A percentile compares a stretch with the other conserved stretches of the same genome.
Conservation (phyloP, 2,888 invertebrate genomes). For the Liopterus haemorrhoidalis region DNA sequence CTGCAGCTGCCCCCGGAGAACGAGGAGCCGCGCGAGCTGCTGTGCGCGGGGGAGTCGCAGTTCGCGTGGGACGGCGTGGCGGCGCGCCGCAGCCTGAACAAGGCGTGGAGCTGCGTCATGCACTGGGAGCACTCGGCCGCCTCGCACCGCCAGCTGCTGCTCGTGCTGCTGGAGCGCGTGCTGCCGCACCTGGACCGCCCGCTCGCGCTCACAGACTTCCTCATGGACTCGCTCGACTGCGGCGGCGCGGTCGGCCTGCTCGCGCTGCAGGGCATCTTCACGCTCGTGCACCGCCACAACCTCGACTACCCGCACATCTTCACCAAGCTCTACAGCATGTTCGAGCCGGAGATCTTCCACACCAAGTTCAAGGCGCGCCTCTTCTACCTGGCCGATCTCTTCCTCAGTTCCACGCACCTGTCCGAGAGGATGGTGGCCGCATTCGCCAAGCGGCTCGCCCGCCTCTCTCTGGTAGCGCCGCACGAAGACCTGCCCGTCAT, state of each 20-base stretch:
- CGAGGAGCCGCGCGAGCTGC: conserved; percentile 19
- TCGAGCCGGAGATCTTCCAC: conserved; percentile 84
- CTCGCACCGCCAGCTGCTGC: conserved; percentile 70
- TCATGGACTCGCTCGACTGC: conserved; percentile 80
- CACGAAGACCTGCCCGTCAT: conserved; percentile 72
- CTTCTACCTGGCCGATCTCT: conserved; percentile 82
- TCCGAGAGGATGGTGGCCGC: conserved; percentile 88
- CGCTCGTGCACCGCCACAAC: conserved; percentile 84
- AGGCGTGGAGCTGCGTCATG: conserved; percentile 72
- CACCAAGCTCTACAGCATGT: conserved; percentile 89
- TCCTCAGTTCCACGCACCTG: conserved; percentile 90
- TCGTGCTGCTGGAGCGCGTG: conserved; percentile 75
- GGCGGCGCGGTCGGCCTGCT: conserved; percentile 84
- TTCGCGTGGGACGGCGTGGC: conserved; percentile 56
- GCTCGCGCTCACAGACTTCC: conserved; percentile 80
- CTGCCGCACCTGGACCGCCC: conserved; percentile 76
- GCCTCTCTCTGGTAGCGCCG: conserved; percentile 77
- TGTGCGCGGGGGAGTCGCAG: conserved; percentile 46
- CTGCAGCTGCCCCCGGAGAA: conserved; percentile 31
- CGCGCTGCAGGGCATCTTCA: conserved; percentile 86
- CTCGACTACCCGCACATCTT: conserved; percentile 94
- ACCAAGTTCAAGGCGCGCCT: conserved; percentile 84
- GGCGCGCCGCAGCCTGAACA: conserved; percentile 57
- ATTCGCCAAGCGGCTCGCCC: conserved; percentile 82
- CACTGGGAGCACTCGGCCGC: conserved; percentile 63